Evolutionary conservation across 2,888 invertebrate genomes (phyloP).

Genomic region (Himalopsyche japonica): DNA sequence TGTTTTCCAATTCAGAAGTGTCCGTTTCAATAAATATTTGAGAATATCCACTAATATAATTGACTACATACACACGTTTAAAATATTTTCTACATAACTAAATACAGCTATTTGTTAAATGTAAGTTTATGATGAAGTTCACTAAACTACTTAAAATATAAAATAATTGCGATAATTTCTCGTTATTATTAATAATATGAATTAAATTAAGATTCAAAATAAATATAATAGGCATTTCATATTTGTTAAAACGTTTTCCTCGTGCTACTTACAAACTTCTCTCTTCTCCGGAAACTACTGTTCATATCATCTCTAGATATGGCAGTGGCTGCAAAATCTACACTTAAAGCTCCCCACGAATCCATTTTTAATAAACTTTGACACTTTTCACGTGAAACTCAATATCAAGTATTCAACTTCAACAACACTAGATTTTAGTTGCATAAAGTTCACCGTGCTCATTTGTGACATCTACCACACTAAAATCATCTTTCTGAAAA

Average conservation of each 20-base stretch:
- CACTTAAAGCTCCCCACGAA: slow-evolving; percentile 72
- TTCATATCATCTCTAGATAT: slow-evolving; percentile 70
- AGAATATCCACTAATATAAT: no score
- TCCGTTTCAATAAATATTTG: no score
- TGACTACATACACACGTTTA: no score
- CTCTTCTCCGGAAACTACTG: slow-evolving; percentile 58
- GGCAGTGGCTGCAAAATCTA: slow-evolving; percentile 66
- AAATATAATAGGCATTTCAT: no score
- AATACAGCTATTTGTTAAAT: no score
- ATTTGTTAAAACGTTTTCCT: background rate
- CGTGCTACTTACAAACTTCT: slow-evolving; percentile 46
- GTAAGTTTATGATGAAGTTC: no score
- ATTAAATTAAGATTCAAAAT: no score
- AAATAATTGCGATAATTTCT: no score
- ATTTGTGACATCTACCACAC: background rate
- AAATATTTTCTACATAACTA: no score
- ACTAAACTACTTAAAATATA: no score
- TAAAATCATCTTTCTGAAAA: background rate
- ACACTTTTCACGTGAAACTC: background rate
- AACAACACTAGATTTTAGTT: background rate
- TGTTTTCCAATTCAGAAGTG: background rate
- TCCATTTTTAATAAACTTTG: slow-evolving; percentile 58
- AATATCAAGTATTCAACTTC: background rate
- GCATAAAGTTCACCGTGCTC: background rate
- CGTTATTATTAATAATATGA: no score